Evolutionary conservation across 2,888 invertebrate genomes (phyloP).

Genomic region (Oxyteleia sp.): DNA sequence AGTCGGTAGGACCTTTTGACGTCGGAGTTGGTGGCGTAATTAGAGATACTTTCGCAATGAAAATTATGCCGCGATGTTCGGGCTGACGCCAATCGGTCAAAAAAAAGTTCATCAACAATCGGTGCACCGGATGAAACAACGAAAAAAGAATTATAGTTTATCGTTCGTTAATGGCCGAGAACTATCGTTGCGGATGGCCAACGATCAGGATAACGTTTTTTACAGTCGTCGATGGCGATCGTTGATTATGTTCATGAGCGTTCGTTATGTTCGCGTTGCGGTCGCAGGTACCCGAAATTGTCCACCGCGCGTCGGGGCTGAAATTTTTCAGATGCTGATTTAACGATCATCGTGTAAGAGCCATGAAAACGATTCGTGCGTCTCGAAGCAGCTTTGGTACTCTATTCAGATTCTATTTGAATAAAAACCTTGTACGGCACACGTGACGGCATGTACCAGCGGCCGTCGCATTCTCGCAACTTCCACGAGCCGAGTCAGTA

Average conservation of each 20-base stretch:
- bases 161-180: not conserved
- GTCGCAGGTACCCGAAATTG: not conserved
- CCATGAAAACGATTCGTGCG: conserved; percentile 78
- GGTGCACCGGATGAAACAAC: too few species aligned
- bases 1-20: conserved; percentile 9
- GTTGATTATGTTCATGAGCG: conserved; percentile 9
- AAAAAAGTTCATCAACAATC: conserved; percentile 24
- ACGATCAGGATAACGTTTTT: not conserved
- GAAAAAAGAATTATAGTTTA: conserved; percentile 13
- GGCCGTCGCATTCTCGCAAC: conserved; percentile 49
- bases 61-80: too few species aligned
- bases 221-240: not conserved
- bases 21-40: conserved; percentile 21
- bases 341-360: conserved; percentile 20
- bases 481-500: not conserved
- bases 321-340: conserved; percentile 4
- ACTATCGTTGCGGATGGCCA: not conserved
- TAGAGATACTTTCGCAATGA: conserved; percentile 18
- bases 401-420: conserved; percentile 84
- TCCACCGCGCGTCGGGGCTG: not conserved
- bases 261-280: not conserved
- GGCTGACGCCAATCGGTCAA: too few species aligned
- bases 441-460: conserved; percentile 83
- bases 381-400: conserved; percentile 71
- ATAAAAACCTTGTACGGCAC: conserved; percentile 80